Evolutionary conservation across 2,888 invertebrate species (phyloP).

Genomic region (Metallyticus violacea): DNA sequence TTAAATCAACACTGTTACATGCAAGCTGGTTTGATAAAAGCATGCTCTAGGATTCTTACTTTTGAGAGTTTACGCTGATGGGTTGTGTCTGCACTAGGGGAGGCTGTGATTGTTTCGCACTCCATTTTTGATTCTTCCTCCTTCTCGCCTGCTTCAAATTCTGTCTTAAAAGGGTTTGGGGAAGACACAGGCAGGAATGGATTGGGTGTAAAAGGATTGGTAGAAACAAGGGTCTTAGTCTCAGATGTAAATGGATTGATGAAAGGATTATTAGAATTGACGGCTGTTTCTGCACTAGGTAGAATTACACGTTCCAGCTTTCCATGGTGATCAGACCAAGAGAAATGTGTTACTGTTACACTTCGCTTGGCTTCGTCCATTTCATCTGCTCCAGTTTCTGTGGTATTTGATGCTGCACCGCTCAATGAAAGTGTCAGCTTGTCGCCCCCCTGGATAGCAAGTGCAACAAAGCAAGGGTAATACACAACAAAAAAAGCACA

Average conservation of each 20-base stretch:
- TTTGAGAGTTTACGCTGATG: slow-evolving; percentile 15
- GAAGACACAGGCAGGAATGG: neutral
- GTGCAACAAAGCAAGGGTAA: slow-evolving; percentile 32
- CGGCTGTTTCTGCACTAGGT: slow-evolving; percentile 12
- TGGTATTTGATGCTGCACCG: slow-evolving; percentile 43
- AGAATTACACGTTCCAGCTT: slow-evolving; percentile 47
- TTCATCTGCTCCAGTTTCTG: slow-evolving; percentile 14
- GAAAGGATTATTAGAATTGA: slow-evolving; percentile 31
- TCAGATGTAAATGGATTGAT: slow-evolving; percentile 21
- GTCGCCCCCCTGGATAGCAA: slow-evolving; percentile 59
- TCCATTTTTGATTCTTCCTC: neutral
- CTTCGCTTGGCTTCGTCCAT: slow-evolving; percentile 43
- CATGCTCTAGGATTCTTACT: slow-evolving; percentile 1
- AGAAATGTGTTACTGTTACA: slow-evolving; percentile 62
- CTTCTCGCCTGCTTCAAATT: neutral
- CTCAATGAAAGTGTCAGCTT: slow-evolving; percentile 65
- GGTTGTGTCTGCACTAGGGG: neutral
- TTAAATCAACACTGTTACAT: neutral
- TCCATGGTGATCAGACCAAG: slow-evolving; percentile 49
- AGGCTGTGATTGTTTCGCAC: neutral
- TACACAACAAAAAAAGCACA: slow-evolving; percentile 35
- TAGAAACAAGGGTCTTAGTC: slow-evolving; percentile 2
- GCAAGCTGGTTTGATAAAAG: too few relatives aligned
- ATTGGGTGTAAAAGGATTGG: slow-evolving; percentile 30
- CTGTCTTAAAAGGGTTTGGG: neutral